Conservation (phyloP, 2,888 invertebrate species). For the Augochlorella aurata region DNA sequence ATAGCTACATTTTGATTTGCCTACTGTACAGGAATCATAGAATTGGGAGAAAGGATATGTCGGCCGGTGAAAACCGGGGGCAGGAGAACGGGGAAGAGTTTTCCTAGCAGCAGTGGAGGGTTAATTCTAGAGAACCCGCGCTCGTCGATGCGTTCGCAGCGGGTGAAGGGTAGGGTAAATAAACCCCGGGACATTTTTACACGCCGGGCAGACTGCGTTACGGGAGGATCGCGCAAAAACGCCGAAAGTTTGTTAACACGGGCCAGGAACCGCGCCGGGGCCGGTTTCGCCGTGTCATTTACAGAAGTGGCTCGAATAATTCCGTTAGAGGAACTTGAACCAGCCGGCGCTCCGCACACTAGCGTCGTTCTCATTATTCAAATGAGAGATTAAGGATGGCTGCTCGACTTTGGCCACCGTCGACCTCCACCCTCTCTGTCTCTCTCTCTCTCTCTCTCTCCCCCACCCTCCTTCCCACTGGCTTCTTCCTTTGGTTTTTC, state of each 20-base stretch:
- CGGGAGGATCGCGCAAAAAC: constrained; percentile 26
- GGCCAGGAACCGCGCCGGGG: background rate
- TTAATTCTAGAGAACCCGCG: background rate
- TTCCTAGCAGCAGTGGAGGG: too few species aligned
- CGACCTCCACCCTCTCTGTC: background rate
- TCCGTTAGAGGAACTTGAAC: constrained; percentile 36
- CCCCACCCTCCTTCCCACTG: background rate
- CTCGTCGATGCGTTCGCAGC: background rate
- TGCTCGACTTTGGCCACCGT: constrained; percentile 45
- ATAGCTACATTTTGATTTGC: too few species aligned
- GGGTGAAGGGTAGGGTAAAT: background rate
- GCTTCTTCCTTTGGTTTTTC: constrained; percentile 31
- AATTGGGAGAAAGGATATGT: too few species aligned
- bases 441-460: background rate
- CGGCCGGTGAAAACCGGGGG: too few species aligned
- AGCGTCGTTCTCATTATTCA: constrained; percentile 67
- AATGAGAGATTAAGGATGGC: constrained; percentile 68
- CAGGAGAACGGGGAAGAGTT: too few species aligned
- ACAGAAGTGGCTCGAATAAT: constrained; percentile 53
- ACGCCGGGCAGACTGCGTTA: background rate
- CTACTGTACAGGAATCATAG: too few species aligned
- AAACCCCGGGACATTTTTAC: constrained; percentile 24
- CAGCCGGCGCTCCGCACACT: constrained; percentile 41
- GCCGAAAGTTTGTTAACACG: constrained; percentile 37
- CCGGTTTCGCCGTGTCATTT: constrained; percentile 39